phyloP scores from a whole-genome alignment of 2,113 vertebrate genomes.

The Columba livia region DNA sequence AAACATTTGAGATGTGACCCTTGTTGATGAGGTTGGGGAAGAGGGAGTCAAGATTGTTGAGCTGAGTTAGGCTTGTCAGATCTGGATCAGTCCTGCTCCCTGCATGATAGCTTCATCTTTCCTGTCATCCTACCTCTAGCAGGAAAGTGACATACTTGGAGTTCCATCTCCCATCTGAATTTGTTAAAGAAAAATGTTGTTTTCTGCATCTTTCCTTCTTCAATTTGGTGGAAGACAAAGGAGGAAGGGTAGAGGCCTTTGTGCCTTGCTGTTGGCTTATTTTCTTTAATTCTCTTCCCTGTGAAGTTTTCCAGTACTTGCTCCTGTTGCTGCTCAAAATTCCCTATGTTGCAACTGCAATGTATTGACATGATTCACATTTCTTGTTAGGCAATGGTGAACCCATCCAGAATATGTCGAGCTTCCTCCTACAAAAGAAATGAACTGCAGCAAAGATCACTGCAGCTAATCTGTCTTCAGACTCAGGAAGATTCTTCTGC shows the following conservation, averaged over 20 bases:
- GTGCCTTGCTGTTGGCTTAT: not conserved
- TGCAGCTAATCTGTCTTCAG: conserved; percentile 8
- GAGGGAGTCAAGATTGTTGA: not conserved
- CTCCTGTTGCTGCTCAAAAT: not conserved
- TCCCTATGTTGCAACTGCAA: not conserved
- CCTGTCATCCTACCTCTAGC: not conserved
- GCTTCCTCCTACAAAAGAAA: not conserved
- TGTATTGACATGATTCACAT: not conserved
- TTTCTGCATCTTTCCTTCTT: not conserved
- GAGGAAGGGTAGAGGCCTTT: not conserved
- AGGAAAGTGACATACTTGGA: not conserved
- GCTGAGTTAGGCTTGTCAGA: not conserved
- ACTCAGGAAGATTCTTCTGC: conserved; percentile 7
- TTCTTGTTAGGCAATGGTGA: not conserved
- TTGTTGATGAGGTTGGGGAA: not conserved
- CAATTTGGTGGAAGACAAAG: not conserved
- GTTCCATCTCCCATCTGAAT: not conserved
- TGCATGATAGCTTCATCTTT: not conserved
- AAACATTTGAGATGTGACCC: not conserved
- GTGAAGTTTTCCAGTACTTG: not conserved
- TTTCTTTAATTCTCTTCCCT: not conserved
- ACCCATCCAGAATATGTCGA: not conserved
- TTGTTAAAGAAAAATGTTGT: not conserved
- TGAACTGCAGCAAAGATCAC: not conserved
- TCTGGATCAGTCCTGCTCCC: not conserved